phyloP scores from a whole-genome alignment of 37 sponge, comb jelly and placozoan genomes.

The Chondrilla cf. caribensis region DNA sequence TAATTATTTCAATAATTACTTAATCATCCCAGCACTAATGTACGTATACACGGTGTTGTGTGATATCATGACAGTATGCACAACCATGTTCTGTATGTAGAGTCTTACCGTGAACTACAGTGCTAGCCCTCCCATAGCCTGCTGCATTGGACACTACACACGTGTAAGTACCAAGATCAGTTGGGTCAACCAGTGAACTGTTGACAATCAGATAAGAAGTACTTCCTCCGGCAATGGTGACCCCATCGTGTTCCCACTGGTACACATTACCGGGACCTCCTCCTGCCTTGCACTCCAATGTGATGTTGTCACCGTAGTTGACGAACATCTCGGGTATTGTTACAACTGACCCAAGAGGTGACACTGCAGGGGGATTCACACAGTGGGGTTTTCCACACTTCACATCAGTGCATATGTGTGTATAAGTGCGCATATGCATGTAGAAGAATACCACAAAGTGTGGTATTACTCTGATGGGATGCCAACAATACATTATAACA shows the following conservation, averaged over 20 bases:
- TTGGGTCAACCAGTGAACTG: neutral
- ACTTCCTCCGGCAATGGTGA: no score
- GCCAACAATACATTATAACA: no score
- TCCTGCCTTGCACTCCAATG: neutral
- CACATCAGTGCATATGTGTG: no score
- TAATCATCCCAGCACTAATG: no score
- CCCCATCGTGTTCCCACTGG: neutral
- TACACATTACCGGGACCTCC: constrained; percentile 22
- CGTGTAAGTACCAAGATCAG: constrained; percentile 39
- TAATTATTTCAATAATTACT: no score
- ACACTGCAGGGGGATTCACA: neutral
- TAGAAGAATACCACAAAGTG: no score
- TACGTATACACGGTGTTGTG: no score
- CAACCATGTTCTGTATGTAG: no score
- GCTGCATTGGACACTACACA: constrained; percentile 61
- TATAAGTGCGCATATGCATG: no score
- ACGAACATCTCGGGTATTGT: neutral
- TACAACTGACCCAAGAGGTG: neutral
- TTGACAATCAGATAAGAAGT: neutral
- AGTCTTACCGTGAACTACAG: neutral
- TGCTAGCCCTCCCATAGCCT: constrained; percentile 29
- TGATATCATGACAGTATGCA: no score
- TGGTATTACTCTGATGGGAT: no score
- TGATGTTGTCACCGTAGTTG: neutral
- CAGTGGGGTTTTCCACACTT: no score